These are phyloP conservation scores for Apodemus speciosus DNA, from an alignment of 2,113 vertebrate genomes.

Conservation along the genomic window DNA sequence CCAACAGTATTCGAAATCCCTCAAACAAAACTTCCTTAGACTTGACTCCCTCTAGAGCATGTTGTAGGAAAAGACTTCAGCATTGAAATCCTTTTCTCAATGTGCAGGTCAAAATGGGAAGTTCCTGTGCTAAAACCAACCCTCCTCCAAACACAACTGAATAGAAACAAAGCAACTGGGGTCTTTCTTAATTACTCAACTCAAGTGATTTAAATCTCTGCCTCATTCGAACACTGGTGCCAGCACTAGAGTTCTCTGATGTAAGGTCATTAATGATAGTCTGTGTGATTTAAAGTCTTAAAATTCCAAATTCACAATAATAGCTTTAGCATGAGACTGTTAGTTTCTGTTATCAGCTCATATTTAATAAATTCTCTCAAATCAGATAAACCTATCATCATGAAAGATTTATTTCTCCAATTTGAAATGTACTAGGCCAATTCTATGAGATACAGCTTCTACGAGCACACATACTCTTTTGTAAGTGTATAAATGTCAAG, in stretches of 20 bases:
- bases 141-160: not conserved
- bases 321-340: not conserved
- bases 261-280: slow-evolving; percentile 31
- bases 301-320: slow-evolving; percentile 54
- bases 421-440: slow-evolving; percentile 22
- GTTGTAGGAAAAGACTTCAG: slow-evolving; percentile 85
- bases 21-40: slow-evolving; percentile 89
- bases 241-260: not conserved
- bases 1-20: slow-evolving; percentile 71
- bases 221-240: not conserved
- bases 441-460: slow-evolving; percentile 20
- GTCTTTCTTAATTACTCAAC: not conserved
- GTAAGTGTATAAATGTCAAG: not conserved
- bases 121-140: not conserved
- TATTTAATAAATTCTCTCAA: slow-evolving; percentile 48
- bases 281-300: slow-evolving; percentile 2
- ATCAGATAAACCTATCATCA: slow-evolving; percentile 38
- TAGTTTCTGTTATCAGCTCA: slow-evolving; percentile 17
- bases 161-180: not conserved
- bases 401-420: slow-evolving; percentile 41
- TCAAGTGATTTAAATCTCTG: slow-evolving; percentile 20
- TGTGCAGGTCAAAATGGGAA: slow-evolving; percentile 52
- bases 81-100: slow-evolving; percentile 67
- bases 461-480: not conserved
- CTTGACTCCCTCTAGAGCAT: slow-evolving; percentile 98